Percentiles rank a stretch among this genome's conserved stretches.
phyloP scores from a whole-genome alignment of 2,113 vertebrate species.

The Labeo catla region DNA sequence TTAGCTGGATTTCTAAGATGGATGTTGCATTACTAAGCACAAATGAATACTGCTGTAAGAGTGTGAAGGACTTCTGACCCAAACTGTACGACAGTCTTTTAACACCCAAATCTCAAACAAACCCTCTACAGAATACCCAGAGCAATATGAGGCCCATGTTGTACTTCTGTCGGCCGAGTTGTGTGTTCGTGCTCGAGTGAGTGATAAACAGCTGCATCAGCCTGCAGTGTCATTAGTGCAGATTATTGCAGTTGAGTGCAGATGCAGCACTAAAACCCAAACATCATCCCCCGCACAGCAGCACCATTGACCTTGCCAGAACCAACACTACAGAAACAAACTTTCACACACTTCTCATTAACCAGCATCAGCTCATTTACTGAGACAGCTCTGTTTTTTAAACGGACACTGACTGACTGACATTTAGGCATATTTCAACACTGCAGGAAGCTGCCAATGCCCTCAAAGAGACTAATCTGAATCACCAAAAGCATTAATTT shows the following conservation, averaged over 20 bases:
- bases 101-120: not conserved
- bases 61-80: not conserved
- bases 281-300: conserved; percentile 19
- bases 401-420: not conserved
- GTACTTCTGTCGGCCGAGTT: not conserved
- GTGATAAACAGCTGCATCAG: conserved; percentile 33
- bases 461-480: not conserved
- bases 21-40: not conserved
- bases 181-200: not conserved
- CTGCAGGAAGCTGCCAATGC: not conserved
- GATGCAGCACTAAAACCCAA: conserved; percentile 24
- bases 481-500: not conserved
- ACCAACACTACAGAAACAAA: not conserved
- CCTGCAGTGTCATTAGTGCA: conserved; percentile 41
- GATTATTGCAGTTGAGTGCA: conserved; percentile 33
- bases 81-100: not conserved
- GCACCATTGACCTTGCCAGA: conserved; percentile 27
- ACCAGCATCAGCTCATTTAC: not conserved
- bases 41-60: not conserved
- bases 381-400: not conserved
- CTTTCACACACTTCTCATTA: conserved; percentile 12
- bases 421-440: not conserved
- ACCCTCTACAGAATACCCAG: not conserved
- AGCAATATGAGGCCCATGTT: not conserved
- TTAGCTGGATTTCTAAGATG: not conserved